These are phyloP conservation scores for Neopelma chrysocephalum DNA, from an alignment of 2,797 vertebrate genomes.

Conservation along the genomic window DNA sequence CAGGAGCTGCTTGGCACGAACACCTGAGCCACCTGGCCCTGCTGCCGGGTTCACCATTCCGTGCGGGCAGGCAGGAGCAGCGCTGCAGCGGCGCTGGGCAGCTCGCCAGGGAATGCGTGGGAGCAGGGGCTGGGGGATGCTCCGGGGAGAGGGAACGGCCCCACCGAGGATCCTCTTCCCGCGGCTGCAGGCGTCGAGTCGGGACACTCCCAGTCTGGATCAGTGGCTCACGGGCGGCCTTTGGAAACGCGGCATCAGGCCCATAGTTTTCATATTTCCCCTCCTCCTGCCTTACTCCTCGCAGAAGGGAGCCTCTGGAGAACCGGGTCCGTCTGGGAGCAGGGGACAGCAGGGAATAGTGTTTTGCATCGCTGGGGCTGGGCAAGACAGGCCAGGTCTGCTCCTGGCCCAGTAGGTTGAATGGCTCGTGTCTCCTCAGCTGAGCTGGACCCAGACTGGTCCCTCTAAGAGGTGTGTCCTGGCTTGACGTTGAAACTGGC, in stretches of 20 bases:
- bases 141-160: neutral
- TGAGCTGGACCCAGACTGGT: neutral
- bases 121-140: neutral
- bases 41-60: neutral
- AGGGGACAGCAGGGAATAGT: neutral
- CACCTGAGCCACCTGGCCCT: slow-evolving; percentile 59
- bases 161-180: neutral
- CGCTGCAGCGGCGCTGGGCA: neutral
- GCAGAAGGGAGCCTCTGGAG: neutral
- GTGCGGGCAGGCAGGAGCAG: neutral
- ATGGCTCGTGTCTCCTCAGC: neutral
- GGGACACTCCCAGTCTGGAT: neutral
- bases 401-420: fast-evolving
- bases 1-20: slow-evolving; percentile 33
- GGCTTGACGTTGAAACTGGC: fast-evolving
- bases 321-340: neutral
- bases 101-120: neutral
- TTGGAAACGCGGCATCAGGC: neutral
- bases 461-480: neutral
- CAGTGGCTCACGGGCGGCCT: neutral
- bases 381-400: fast-evolving
- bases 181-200: neutral
- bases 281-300: neutral
- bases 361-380: neutral
- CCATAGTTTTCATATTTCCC: neutral